These are phyloP conservation scores for Clamator glandarius DNA, from an alignment of 2,797 vertebrate genomes.

Conservation along the genomic window DNA sequence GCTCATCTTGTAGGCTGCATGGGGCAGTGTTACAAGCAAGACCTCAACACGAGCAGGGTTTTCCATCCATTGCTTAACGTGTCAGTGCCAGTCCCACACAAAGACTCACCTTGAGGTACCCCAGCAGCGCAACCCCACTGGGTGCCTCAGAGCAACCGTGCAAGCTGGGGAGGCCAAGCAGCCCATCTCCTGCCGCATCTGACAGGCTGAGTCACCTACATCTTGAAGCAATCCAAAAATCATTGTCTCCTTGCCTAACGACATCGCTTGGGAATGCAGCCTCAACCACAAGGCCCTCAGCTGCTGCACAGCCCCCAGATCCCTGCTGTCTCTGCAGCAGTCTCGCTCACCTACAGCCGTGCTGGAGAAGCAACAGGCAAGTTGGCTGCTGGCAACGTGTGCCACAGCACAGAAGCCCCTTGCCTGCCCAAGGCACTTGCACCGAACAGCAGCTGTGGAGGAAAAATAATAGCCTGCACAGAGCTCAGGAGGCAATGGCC, in stretches of 20 bases:
- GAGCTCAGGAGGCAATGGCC: too few relatives aligned
- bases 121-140: neutral
- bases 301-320: neutral
- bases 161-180: neutral
- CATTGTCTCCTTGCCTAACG: slow-evolving; percentile 30
- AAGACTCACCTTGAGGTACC: neutral
- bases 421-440: neutral
- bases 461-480: neutral
- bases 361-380: neutral
- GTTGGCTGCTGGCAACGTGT: accelerated
- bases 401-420: neutral
- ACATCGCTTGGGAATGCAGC: slow-evolving; percentile 55
- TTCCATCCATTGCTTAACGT: accelerated
- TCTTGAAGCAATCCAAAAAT: slow-evolving; percentile 57
- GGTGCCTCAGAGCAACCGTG: neutral
- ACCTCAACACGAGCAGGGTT: accelerated
- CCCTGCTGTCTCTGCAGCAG: neutral
- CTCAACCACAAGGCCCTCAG: slow-evolving; percentile 36
- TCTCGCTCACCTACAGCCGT: neutral
- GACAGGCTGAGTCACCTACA: neutral
- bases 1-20: neutral
- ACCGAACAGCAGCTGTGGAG: accelerated
- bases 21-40: neutral
- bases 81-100: neutral
- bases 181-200: neutral